These are phyloP conservation scores for Leptopilina myrica DNA, from an alignment of 2,888 invertebrate species.

Conservation along the genomic window DNA sequence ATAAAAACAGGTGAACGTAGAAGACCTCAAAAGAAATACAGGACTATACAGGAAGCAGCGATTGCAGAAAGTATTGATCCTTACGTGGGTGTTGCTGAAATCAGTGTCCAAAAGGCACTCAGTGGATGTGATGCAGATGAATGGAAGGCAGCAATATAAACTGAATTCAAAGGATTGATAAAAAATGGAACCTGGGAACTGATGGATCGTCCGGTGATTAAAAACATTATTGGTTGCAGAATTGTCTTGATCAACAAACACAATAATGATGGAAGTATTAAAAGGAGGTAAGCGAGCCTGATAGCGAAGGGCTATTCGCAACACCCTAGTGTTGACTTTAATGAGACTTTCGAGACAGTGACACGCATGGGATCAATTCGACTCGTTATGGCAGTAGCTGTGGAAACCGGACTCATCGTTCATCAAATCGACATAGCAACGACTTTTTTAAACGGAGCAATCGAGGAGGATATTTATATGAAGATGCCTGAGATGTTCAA, in stretches of 20 bases:
- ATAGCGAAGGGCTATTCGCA: constrained; percentile 49
- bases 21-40: neutral
- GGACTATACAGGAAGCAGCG: neutral
- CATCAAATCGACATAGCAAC: neutral
- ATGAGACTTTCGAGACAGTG: constrained; percentile 1
- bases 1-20: neutral
- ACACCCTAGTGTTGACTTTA: constrained; percentile 3
- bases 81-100: neutral
- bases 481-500: neutral
- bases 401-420: neutral
- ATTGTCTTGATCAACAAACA: neutral
- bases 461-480: neutral
- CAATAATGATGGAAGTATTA: constrained; percentile 19
- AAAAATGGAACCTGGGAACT: constrained; percentile 44
- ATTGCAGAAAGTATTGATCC: neutral
- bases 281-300: constrained; percentile 38
- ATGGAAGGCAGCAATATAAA: constrained; percentile 39
- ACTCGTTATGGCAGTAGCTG: neutral
- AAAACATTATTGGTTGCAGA: constrained; percentile 14
- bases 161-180: constrained; percentile 37
- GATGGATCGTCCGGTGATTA: constrained; percentile 11
- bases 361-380: neutral
- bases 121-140: constrained; percentile 33
- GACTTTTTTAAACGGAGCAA: neutral
- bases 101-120: constrained; percentile 2